These are phyloP conservation scores for Noctilio leporinus DNA, from an alignment of 2,113 vertebrate genomes.

Conservation along the genomic window DNA sequence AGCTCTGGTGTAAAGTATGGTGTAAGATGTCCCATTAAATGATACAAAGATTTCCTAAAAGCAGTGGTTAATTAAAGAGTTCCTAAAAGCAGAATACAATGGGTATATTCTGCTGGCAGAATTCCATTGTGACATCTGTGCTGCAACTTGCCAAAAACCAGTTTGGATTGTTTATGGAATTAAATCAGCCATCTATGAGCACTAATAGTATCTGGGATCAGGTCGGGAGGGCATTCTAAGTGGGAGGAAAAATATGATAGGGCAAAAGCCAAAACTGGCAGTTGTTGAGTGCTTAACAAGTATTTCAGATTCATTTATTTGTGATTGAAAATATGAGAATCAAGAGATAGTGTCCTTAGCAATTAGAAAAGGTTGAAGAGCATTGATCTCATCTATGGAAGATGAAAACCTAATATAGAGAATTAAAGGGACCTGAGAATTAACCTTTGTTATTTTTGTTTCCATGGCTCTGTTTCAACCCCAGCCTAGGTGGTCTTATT, in stretches of 20 bases:
- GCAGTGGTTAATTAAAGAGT: conserved; percentile 38
- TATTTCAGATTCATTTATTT: conserved; percentile 41
- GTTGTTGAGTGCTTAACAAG: neutral
- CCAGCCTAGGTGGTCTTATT: neutral
- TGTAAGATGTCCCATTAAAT: conserved; percentile 31
- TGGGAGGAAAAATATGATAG: conserved; percentile 38
- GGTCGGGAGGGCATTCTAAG: neutral
- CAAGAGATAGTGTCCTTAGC: neutral
- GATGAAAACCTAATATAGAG: neutral
- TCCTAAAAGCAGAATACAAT: conserved; percentile 42
- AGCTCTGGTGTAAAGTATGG: conserved; percentile 10
- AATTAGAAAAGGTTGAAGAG: conserved; percentile 19
- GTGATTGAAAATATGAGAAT: conserved; percentile 27
- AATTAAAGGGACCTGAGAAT: conserved; percentile 24
- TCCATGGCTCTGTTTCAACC: neutral
- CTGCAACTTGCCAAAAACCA: conserved; percentile 30
- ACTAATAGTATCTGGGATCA: conserved; percentile 40
- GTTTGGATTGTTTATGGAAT: conserved; percentile 36
- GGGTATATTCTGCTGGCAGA: conserved; percentile 13
- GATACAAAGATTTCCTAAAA: conserved; percentile 39
- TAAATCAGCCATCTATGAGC: conserved; percentile 24
- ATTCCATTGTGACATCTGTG: conserved; percentile 49
- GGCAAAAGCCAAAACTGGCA: conserved; percentile 3
- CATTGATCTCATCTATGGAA: neutral
- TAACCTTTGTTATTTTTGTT: neutral